Evolutionary conservation across 2,113 vertebrate genomes (phyloP).

Genomic region (Tetrao urogallus): DNA sequence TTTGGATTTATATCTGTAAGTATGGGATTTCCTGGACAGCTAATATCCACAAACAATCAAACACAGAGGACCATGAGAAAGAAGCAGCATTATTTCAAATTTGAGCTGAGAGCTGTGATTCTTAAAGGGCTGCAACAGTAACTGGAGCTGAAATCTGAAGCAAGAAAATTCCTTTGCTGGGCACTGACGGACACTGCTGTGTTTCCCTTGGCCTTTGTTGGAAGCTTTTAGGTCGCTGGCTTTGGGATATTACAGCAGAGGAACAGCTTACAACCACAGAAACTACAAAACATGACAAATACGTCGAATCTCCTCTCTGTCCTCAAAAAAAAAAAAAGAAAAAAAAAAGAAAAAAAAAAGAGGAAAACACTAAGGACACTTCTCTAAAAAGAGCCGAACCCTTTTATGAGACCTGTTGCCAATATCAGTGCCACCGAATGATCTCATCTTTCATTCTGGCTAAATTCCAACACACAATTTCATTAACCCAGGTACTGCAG

Average conservation of each 20-base stretch:
- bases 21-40: constrained; percentile 85
- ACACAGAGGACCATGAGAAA: constrained; percentile 74
- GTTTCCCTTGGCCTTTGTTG: constrained; percentile 76
- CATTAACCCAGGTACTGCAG: constrained; percentile 90
- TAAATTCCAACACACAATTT: constrained; percentile 87
- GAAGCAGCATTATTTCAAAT: constrained; percentile 80
- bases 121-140: constrained; percentile 80
- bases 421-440: constrained; percentile 82
- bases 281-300: constrained; percentile 74
- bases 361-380: constrained; percentile 53
- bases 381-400: constrained; percentile 74
- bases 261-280: constrained; percentile 55
- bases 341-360: not conserved
- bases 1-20: constrained; percentile 84
- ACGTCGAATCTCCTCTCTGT: constrained; percentile 24
- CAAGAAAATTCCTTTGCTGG: constrained; percentile 78
- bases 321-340: constrained; percentile 13
- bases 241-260: constrained; percentile 60
- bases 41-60: constrained; percentile 86
- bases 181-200: constrained; percentile 77
- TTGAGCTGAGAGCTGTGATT: constrained; percentile 79
- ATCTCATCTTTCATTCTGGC: constrained; percentile 86
- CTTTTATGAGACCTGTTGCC: constrained; percentile 84
- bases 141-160: constrained; percentile 78
- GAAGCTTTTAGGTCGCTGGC: constrained; percentile 72